Conservation (phyloP, 2,888 invertebrate species). For the Orchesella flavescens region DNA sequence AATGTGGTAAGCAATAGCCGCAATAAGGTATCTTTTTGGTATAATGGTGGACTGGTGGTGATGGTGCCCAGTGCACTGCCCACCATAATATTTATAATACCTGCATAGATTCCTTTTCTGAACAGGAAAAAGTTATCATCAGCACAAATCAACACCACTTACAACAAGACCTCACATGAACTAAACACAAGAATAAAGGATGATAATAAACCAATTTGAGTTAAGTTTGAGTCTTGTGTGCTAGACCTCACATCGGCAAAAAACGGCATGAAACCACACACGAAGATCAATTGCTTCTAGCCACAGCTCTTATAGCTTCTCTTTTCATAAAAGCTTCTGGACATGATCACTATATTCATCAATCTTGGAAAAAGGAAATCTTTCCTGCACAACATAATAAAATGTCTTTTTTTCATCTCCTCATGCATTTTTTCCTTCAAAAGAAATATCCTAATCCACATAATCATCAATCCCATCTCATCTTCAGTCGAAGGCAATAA, state of each 20-base stretch:
- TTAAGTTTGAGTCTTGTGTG: background rate
- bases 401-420: slow-evolving; percentile 8
- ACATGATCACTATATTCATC: slow-evolving; percentile 60
- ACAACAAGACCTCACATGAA: slow-evolving; percentile 59
- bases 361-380: slow-evolving; percentile 34
- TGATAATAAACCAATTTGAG: too few species aligned
- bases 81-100: too few species aligned
- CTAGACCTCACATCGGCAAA: slow-evolving; percentile 19
- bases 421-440: too few species aligned
- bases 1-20: too few species aligned
- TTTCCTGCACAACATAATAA: background rate
- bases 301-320: too few species aligned
- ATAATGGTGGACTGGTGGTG: too few species aligned
- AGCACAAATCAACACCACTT: slow-evolving; percentile 58
- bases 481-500: background rate
- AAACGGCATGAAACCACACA: slow-evolving; percentile 58
- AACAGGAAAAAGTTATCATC: slow-evolving; percentile 41
- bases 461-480: background rate
- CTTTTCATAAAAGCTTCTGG: slow-evolving; percentile 50
- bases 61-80: too few species aligned
- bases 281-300: slow-evolving; percentile 42
- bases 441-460: slow-evolving; percentile 14
- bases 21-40: too few species aligned
- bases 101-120: too few species aligned
- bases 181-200: slow-evolving; percentile 41